These are phyloP conservation scores for Dinoponera quadriceps DNA, from an alignment of 1,140 invertebrate genomes.

Conservation along the genomic window DNA sequence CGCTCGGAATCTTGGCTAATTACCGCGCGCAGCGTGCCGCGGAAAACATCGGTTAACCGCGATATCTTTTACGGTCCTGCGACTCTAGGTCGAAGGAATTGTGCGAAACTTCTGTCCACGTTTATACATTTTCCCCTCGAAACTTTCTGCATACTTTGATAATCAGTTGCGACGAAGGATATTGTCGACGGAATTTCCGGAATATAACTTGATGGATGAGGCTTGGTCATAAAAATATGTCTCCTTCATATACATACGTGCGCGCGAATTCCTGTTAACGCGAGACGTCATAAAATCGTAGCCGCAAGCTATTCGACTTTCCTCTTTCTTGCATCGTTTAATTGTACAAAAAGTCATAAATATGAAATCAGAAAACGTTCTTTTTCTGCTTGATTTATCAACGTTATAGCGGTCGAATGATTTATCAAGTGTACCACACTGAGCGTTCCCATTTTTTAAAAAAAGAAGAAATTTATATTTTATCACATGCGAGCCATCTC, in stretches of 20 bases:
- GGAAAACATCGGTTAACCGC: neutral
- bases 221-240: neutral
- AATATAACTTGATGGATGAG: neutral
- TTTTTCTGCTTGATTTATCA: constrained; percentile 26
- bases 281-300: constrained; percentile 26
- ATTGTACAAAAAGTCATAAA: constrained; percentile 7
- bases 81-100: neutral
- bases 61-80: neutral
- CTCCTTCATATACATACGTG: no score
- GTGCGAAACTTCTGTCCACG: constrained; percentile 14
- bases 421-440: constrained; percentile 20
- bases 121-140: constrained; percentile 45
- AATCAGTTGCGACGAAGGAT: no score
- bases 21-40: constrained; percentile 45
- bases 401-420: constrained; percentile 17
- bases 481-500: neutral
- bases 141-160: no score
- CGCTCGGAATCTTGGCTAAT: constrained; percentile 74
- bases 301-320: constrained; percentile 19
- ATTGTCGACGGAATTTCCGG: neutral
- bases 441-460: neutral
- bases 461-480: constrained; percentile 1
- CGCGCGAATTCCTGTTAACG: neutral
- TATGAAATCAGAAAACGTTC: neutral
- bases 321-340: constrained; percentile 19